Conservation (phyloP, 2,888 invertebrate genomes). For the Napeogenes sylphis region DNA sequence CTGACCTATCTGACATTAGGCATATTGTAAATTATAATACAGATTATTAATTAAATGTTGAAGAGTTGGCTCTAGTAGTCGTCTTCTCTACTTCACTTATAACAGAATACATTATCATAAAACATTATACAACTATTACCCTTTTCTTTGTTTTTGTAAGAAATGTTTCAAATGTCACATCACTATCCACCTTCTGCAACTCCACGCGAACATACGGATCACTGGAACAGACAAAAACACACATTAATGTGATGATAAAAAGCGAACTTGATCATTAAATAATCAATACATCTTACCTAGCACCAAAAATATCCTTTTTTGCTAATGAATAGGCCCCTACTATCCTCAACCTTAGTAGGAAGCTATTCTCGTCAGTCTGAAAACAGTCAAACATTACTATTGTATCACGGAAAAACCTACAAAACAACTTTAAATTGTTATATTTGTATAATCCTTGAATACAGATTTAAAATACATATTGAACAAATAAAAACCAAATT, state of each 20-base stretch:
- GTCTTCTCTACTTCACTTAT: no score
- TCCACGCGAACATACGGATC: slow-evolving; percentile 98
- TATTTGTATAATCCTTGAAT: no score
- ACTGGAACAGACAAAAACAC: slow-evolving; percentile 70
- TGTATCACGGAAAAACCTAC: no score
- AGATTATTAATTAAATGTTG: no score
- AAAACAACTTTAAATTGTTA: no score
- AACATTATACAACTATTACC: slow-evolving; percentile 66
- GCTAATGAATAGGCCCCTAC: slow-evolving; percentile 93
- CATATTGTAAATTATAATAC: no score
- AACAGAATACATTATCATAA: no score
- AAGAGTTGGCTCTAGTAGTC: no score
- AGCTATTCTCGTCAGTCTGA: slow-evolving; percentile 88
- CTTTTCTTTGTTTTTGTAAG: slow-evolving; percentile 98
- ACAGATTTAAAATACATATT: no score
- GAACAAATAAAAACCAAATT: no score
- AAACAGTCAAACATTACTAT: slow-evolving; percentile 38
- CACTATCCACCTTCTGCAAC: slow-evolving; percentile 89
- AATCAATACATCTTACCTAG: slow-evolving; percentile 81
- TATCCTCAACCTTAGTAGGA: slow-evolving; percentile 89
- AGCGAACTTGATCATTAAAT: not conserved
- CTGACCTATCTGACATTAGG: no score
- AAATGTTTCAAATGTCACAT: slow-evolving; percentile 93
- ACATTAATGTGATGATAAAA: not conserved
- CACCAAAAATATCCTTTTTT: slow-evolving; percentile 99